Evolutionary conservation across 1,140 invertebrate species (phyloP).

Genomic region (Apis cerana): DNA sequence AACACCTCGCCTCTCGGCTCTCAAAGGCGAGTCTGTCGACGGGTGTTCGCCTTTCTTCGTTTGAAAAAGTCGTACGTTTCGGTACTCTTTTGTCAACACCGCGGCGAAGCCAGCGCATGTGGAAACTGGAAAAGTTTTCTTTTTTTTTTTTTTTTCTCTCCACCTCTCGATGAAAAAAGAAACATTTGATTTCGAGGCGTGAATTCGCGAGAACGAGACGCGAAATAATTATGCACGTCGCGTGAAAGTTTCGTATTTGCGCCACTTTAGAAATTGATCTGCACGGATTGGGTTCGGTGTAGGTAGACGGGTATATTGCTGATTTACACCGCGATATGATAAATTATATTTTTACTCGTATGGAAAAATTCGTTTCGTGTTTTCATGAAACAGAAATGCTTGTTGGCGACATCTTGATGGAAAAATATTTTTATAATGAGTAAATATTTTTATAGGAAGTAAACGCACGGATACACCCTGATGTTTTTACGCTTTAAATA

Average conservation of each 20-base stretch:
- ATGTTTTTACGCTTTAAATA: too few relatives aligned
- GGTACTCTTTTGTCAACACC: slow-evolving; percentile 25
- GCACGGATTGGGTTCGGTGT: too few relatives aligned
- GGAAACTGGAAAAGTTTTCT: neutral
- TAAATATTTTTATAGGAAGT: too few relatives aligned
- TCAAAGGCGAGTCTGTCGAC: neutral
- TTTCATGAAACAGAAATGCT: too few relatives aligned
- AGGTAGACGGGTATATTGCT: too few relatives aligned
- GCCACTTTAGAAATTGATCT: neutral
- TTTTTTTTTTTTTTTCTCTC: neutral
- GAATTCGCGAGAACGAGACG: neutral
- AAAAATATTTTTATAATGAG: too few relatives aligned
- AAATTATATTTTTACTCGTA: too few relatives aligned
- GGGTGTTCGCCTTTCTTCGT: slow-evolving; percentile 28
- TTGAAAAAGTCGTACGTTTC: slow-evolving; percentile 22
- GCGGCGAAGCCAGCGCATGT: neutral
- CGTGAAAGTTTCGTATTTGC: neutral
- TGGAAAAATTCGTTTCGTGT: too few relatives aligned
- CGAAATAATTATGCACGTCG: neutral
- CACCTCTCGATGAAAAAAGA: neutral
- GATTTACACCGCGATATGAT: too few relatives aligned
- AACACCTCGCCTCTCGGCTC: slow-evolving; percentile 2
- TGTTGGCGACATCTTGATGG: too few relatives aligned
- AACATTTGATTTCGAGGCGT: neutral
- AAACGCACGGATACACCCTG: too few relatives aligned